Evolutionary conservation across 2,888 invertebrate species (phyloP).

Genomic region (Rambutsinella grinnellia): DNA sequence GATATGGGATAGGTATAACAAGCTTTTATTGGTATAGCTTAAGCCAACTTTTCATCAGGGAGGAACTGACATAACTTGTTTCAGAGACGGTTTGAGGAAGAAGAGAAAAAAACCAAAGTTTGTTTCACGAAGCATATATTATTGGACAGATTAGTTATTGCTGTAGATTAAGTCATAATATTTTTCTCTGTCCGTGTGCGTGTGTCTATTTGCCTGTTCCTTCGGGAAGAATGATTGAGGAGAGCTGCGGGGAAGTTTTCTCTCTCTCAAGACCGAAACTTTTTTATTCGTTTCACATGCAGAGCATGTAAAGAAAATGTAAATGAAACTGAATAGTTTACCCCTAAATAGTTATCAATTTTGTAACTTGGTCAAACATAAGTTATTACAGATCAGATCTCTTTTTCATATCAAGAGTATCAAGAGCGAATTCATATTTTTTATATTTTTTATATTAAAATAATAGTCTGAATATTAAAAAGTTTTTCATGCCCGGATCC

Average conservation of each 20-base stretch:
- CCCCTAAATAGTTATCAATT: no score
- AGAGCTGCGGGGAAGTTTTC: conserved; percentile 55
- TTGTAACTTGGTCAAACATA: no score
- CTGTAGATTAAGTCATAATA: conserved; percentile 55
- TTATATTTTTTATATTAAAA: no score
- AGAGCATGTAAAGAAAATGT: no score
- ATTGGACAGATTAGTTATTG: conserved; percentile 55
- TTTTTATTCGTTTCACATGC: no score
- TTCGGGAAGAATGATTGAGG: conserved; percentile 44
- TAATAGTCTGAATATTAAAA: no score
- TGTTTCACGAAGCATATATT: conserved; percentile 47
- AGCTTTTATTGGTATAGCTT: conserved; percentile 51
- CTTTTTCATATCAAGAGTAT: no score
- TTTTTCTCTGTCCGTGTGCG: conserved; percentile 43
- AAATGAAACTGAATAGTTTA: no score
- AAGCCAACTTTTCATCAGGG: conserved; percentile 49
- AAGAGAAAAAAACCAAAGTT: conserved; percentile 8
- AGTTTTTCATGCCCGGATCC: conserved; percentile 50
- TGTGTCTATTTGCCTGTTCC: conserved; percentile 48
- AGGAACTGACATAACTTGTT: conserved; percentile 49
- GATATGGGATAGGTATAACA: conserved; percentile 49
- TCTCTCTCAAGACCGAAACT: no score
- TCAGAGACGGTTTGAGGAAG: conserved; percentile 22
- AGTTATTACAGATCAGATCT: no score
- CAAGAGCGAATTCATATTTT: no score